Evolutionary conservation across 2,113 vertebrate species (phyloP), one percentile per base, ranked within the genome.

Genomic region (Triplophysa dalaica): DNA sequence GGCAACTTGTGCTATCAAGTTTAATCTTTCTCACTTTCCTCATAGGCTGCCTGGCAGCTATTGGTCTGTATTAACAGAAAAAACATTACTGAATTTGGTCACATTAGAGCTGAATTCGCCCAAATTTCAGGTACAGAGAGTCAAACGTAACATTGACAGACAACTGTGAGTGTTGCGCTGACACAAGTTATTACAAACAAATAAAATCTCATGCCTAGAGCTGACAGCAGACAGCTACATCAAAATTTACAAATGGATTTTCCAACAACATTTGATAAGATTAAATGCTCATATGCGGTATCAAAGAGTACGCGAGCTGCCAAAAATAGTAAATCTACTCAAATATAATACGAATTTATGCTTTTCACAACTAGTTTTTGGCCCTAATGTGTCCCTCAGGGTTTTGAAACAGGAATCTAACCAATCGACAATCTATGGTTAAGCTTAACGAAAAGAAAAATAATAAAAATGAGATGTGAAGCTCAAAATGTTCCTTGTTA

Each of bases 31-130:
- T 93, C 87, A 88, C 86, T 45, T 86, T 83, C 83, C 48, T 83
- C 70, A 29, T 78, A 58, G 74, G 83, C 54, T 75, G 68, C 85
- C 79, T 82, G 73, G 79, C 87, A 85, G 87, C 78, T 66, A 82
- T 83, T 88, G 87, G 86, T 88, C 89, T 86, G 86, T 38, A 90
- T 90, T 90, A 90, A 78, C 74, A 16, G 66, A 68, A 79, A 77
- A 82, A 81, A 90, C 86, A 78, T 86, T 92, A 92, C 92, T 92
- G 86, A 88, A 90, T 88, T 84, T 81, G 60, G 90, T 91, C 90
- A 91, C 78, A 81, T 85, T 85, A 84, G 85, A 82, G 52, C 78
- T 82, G 83, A 60, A 79, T 70, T 70, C 78, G 84, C 79, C 79
- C 48, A 2, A 13, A 63, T 13, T 86, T 84, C 86, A 87, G 72